A percentile compares a stretch with the other conserved stretches of the same genome.
Conservation (phyloP, 1,140 invertebrate species). For the Bombus turneri region DNA sequence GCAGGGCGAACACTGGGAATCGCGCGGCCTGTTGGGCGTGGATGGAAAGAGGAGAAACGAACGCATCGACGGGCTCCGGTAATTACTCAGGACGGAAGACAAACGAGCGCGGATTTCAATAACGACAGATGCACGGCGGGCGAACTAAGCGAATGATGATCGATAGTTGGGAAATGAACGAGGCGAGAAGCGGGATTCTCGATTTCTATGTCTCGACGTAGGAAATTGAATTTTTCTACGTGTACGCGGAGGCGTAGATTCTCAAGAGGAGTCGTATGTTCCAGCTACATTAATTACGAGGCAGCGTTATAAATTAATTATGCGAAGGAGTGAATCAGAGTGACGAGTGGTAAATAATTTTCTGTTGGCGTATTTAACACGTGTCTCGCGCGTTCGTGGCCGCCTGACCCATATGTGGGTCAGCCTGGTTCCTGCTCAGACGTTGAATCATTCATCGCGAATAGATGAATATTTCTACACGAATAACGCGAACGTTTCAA, state of each 20-base stretch:
- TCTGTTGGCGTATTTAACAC: background rate
- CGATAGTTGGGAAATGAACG: constrained; percentile 51
- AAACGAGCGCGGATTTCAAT: constrained; percentile 53
- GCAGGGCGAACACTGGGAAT: background rate
- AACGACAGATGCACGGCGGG: constrained; percentile 48
- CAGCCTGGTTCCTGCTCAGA: background rate
- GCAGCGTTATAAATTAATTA: background rate
- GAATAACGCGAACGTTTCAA: no score
- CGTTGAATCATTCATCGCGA: no score
- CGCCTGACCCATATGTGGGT: background rate
- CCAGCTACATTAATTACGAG: no score
- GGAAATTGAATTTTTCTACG: background rate
- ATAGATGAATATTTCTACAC: no score
- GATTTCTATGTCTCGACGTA: background rate
- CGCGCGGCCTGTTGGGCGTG: background rate
- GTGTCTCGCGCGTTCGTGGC: no score
- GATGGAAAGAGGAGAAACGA: background rate
- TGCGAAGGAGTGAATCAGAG: background rate
- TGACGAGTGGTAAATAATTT: background rate
- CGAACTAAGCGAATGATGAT: constrained; percentile 50
- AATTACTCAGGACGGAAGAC: constrained; percentile 49
- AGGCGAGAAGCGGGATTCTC: constrained; percentile 35
- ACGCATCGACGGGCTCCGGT: constrained; percentile 34
- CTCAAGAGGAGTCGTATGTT: no score
- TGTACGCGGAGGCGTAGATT: no score